Conservation (phyloP, 2,113 vertebrate genomes). For the Hirundichthys speculiger region DNA sequence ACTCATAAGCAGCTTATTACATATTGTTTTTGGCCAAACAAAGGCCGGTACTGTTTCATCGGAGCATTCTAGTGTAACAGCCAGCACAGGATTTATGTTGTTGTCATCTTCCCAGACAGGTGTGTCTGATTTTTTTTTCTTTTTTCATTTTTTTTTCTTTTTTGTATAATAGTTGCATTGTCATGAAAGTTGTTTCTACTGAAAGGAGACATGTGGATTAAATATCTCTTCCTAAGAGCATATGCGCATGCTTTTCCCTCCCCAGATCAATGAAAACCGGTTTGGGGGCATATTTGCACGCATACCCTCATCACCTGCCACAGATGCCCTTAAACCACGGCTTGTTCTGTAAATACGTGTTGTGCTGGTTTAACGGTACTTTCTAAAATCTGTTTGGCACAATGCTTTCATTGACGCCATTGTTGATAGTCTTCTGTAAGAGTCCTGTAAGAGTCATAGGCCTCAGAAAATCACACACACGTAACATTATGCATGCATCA, state of each 20-base stretch:
- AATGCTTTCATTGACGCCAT: not conserved
- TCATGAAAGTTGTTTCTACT: not conserved
- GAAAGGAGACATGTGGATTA: constrained; percentile 24
- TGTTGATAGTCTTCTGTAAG: not conserved
- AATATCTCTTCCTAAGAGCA: constrained; percentile 16
- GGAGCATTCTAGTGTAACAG: not conserved
- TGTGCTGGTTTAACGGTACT: constrained; percentile 47
- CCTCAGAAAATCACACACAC: not conserved
- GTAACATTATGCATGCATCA: not conserved
- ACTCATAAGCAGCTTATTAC: constrained; percentile 6
- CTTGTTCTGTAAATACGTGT: constrained; percentile 34
- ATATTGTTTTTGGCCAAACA: constrained; percentile 20
- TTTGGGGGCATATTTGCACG: constrained; percentile 55
- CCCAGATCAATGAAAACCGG: constrained; percentile 57
- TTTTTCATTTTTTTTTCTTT: no score
- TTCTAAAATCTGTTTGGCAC: constrained; percentile 6
- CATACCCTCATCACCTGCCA: constrained; percentile 1
- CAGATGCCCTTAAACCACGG: not conserved
- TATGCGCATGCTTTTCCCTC: constrained; percentile 18
- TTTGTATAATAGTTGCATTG: no score
- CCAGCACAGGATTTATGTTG: not conserved
- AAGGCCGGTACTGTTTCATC: constrained; percentile 28
- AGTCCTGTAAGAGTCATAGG: not conserved
- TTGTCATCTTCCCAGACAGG: not conserved
- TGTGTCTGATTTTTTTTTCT: no score